These are phyloP conservation scores for Eledone cirrhosa DNA, from an alignment of 2,888 invertebrate species.

Conservation along the genomic window DNA sequence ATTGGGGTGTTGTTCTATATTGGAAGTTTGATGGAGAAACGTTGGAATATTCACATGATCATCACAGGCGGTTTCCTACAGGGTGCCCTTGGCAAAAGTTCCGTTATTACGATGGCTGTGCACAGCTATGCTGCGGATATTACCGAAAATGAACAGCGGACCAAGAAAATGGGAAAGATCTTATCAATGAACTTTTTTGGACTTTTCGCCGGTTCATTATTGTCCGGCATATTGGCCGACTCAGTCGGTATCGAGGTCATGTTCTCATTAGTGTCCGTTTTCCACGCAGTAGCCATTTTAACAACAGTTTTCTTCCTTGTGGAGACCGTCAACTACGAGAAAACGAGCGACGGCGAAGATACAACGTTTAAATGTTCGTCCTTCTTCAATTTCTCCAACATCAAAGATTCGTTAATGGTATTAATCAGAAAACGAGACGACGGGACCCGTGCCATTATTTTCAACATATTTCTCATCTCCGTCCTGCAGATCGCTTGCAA, in stretches of 20 bases:
- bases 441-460: slow-evolving; percentile 45
- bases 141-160: slow-evolving; percentile 56
- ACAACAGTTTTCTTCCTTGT: slow-evolving; percentile 51
- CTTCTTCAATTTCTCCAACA: slow-evolving; percentile 42
- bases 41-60: slow-evolving; percentile 50
- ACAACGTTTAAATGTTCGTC: neutral
- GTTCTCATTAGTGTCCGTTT: slow-evolving; percentile 52
- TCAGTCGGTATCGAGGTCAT: slow-evolving; percentile 48
- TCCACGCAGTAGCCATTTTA: slow-evolving; percentile 55
- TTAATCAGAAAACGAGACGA: slow-evolving; percentile 45
- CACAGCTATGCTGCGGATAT: slow-evolving; percentile 65
- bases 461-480: slow-evolving; percentile 53
- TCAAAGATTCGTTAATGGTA: slow-evolving; percentile 53
- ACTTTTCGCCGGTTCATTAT: slow-evolving; percentile 60
- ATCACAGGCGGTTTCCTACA: slow-evolving; percentile 58
- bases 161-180: slow-evolving; percentile 58
- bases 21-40: slow-evolving; percentile 42
- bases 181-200: slow-evolving; percentile 66
- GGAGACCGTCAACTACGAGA: slow-evolving; percentile 46
- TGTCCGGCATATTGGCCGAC: slow-evolving; percentile 58
- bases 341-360: slow-evolving; percentile 29
- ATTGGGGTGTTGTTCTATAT: slow-evolving; percentile 61
- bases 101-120: slow-evolving; percentile 66
- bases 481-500: slow-evolving; percentile 59
- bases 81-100: slow-evolving; percentile 65